Evolutionary conservation across 2,113 vertebrate genomes (phyloP).

Genomic region (Vimba vimba): DNA sequence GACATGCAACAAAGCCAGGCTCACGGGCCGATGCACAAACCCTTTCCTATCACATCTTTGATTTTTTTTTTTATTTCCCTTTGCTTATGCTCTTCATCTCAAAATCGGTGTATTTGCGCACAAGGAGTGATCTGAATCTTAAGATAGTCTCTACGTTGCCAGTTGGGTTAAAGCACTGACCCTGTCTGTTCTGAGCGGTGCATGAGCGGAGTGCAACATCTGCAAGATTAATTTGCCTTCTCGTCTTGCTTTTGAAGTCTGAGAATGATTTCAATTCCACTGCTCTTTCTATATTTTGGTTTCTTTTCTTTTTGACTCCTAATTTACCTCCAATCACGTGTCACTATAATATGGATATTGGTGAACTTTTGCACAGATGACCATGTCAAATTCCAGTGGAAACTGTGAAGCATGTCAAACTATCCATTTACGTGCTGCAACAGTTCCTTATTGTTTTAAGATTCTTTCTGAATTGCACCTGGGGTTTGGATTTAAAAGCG

Average conservation of each 20-base stretch:
- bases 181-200: constrained; percentile 8
- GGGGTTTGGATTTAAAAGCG: constrained; percentile 9
- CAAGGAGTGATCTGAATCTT: constrained; percentile 27
- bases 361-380: neutral
- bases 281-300: constrained; percentile 5
- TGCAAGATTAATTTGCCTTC: constrained; percentile 18
- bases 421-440: neutral
- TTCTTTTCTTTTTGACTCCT: neutral
- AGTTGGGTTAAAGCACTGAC: neutral
- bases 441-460: constrained; percentile 15
- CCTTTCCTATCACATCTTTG: constrained; percentile 35
- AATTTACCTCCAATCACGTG: neutral
- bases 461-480: neutral
- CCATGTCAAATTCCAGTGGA: neutral
- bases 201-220: constrained; percentile 12
- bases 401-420: constrained; percentile 3
- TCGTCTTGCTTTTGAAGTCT: constrained; percentile 2
- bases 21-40: neutral
- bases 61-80: neutral
- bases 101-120: constrained; percentile 2
- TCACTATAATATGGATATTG: neutral
- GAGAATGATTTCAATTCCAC: neutral
- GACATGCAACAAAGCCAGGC: constrained; percentile 27
- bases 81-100: neutral
- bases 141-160: neutral